phyloP scores from a whole-genome alignment of 1,140 invertebrate species.

The Aleiodes sp. region DNA sequence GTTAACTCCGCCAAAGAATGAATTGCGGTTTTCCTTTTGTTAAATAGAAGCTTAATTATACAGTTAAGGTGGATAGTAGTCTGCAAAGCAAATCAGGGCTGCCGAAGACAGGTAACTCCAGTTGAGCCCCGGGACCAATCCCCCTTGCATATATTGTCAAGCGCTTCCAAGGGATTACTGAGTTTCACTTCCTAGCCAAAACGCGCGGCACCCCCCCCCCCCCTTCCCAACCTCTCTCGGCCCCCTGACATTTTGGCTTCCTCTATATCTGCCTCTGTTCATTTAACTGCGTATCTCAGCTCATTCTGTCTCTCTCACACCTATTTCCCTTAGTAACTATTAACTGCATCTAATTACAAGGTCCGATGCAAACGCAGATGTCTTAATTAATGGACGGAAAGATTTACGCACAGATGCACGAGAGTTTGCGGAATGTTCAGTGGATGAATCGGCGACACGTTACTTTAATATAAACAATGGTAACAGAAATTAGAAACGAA shows the following conservation, averaged over 20 bases:
- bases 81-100: slow-evolving; percentile 51
- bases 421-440: slow-evolving; percentile 52
- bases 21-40: background rate
- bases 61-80: slow-evolving; percentile 40
- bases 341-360: slow-evolving; percentile 67
- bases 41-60: slow-evolving; percentile 52
- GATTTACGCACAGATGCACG: slow-evolving; percentile 63
- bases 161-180: slow-evolving; percentile 50
- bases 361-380: slow-evolving; percentile 61
- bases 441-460: too few relatives aligned
- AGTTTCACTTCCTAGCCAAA: slow-evolving; percentile 59
- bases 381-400: slow-evolving; percentile 63
- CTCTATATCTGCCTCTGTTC: too few relatives aligned
- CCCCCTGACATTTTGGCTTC: slow-evolving; percentile 41
- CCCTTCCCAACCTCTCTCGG: background rate
- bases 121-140: slow-evolving; percentile 41
- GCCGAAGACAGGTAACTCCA: slow-evolving; percentile 49
- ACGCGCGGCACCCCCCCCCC: slow-evolving; percentile 29
- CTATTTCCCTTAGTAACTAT: slow-evolving; percentile 57
- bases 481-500: too few relatives aligned
- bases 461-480: too few relatives aligned
- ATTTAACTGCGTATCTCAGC: too few relatives aligned
- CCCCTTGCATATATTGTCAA: slow-evolving; percentile 39
- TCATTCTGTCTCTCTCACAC: too few relatives aligned
- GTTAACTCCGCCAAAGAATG: too few relatives aligned